A percentile compares a stretch with the other conserved stretches of the same genome.
These are phyloP conservation scores for Gastracanthus pulcherrimus DNA, from an alignment of 2,888 invertebrate species.

Conservation along the genomic window DNA sequence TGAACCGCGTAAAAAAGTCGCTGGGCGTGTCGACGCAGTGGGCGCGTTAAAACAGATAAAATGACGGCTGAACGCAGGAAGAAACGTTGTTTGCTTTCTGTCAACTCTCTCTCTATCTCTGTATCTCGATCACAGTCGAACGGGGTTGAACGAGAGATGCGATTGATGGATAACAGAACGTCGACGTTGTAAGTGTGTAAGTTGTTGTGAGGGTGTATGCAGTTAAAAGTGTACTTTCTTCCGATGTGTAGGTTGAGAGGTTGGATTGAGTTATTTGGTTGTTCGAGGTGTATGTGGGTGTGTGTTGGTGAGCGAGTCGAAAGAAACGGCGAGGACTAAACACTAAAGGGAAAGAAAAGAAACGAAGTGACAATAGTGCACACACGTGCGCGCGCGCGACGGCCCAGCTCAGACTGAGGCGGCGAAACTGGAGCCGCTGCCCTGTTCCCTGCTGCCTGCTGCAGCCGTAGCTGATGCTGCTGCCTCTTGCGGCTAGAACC, in stretches of 20 bases:
- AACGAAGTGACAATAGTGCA: constrained; percentile 64
- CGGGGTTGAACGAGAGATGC: background rate
- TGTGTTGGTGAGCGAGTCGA: constrained; percentile 15
- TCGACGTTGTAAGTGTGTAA: no score
- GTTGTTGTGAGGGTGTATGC: no score
- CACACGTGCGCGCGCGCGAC: constrained; percentile 57
- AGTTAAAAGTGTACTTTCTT: background rate
- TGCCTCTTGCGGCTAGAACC: background rate
- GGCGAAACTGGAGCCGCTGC: constrained; percentile 27
- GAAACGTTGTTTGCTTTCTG: background rate
- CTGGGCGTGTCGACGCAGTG: no score
- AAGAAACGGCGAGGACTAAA: constrained; percentile 56
- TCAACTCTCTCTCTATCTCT: background rate
- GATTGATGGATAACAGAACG: background rate
- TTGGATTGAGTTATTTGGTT: no score
- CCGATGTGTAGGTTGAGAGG: background rate
- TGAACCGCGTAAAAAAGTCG: no score
- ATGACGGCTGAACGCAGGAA: background rate
- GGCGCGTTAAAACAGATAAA: no score
- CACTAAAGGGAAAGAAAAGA: constrained; percentile 70
- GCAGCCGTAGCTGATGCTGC: background rate
- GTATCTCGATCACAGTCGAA: background rate
- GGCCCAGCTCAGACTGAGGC: constrained; percentile 56
- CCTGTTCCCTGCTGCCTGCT: no score
- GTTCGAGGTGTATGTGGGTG: background rate